Evolutionary conservation across 64 coral and sea anemone genomes (phyloP), one percentile per base, ranked within the genome.

Genomic region (Montipora efflorescens): DNA sequence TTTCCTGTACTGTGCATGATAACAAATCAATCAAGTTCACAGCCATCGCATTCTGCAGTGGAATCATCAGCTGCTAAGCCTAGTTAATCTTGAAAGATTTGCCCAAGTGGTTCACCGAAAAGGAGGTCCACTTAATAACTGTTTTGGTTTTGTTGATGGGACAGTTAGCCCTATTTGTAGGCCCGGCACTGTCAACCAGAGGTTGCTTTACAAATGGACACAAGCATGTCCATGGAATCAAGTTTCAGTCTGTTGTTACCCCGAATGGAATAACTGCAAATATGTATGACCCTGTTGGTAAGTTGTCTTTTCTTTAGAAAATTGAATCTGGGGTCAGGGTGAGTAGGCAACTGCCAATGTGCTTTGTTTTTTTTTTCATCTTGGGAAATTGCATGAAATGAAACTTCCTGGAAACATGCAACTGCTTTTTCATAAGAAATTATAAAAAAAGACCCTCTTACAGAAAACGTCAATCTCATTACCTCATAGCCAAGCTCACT

Each of bases 1-100:
- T 74, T 93, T 36, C 91, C 91, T 62, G 82, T 67, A 47, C 1
- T 93, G 2, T 77, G 91, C 47, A 93, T 93, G 91, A 93, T 93
- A 55, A 62, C 81, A 23, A 87, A 79, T 79, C 77, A 79, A 52
- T 77, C 9, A 79, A 19, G 52, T 15, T 59, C 92, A 93, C 79
- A 14, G 73, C 20, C 92, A 93, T 72, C 80, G 74, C 47, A 88
- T 93, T 77, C 78, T 67, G 50, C 11, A 77, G 20, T 93, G 92
- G 92, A 93, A 93, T 74, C 36, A 93, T 67, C 10, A 55, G 67
- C 19, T 64, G n/a, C 59, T 88, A 52, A 88, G 78, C 84, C 83
- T 61, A 67, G 74, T 52, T 20, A 88, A 87, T 28, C 84, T 93
- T 47, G 70, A 93, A 61, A 13, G 2, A 22, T 93, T 78, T 87